These are phyloP conservation scores for Cataglyphis albicans DNA, from an alignment of 2,888 invertebrate species.

Conservation along the genomic window DNA sequence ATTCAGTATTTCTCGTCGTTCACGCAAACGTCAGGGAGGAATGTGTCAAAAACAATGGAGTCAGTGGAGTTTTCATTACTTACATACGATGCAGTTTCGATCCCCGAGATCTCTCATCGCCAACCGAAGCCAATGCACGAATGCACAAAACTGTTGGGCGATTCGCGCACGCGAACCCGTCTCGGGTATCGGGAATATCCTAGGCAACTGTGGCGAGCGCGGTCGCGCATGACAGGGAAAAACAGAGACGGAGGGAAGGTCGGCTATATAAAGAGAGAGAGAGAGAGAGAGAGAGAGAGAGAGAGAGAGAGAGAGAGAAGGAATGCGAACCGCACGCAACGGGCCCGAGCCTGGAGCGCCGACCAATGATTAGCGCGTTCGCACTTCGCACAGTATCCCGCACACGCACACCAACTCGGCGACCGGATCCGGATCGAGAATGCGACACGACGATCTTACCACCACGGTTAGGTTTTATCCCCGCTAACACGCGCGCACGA, in stretches of 20 bases:
- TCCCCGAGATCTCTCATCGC: constrained; percentile 28
- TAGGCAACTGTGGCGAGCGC: constrained; percentile 10
- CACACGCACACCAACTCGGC: neutral
- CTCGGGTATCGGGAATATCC: constrained; percentile 42
- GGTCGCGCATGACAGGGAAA: neutral
- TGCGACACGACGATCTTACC: neutral
- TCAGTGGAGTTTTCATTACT: neutral
- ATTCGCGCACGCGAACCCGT: constrained; percentile 23
- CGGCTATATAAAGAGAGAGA: neutral
- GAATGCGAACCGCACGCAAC: constrained; percentile 32
- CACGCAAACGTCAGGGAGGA: neutral
- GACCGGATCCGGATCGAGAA: neutral
- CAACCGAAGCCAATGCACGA: neutral
- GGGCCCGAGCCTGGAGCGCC: constrained; percentile 29
- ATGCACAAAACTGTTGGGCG: neutral
- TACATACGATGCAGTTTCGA: constrained; percentile 8
- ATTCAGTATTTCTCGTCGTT: neutral
- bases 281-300: constrained; percentile 7
- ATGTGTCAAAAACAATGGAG: neutral
- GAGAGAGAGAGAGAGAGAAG: neutral
- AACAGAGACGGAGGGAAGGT: neutral
- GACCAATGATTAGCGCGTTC: constrained; percentile 33
- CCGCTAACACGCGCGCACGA: neutral
- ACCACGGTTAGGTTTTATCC: neutral
- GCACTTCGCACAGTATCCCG: constrained; percentile 31